phyloP scores from a whole-genome alignment of 2,113 vertebrate species.

The Oreochromis aureus region DNA sequence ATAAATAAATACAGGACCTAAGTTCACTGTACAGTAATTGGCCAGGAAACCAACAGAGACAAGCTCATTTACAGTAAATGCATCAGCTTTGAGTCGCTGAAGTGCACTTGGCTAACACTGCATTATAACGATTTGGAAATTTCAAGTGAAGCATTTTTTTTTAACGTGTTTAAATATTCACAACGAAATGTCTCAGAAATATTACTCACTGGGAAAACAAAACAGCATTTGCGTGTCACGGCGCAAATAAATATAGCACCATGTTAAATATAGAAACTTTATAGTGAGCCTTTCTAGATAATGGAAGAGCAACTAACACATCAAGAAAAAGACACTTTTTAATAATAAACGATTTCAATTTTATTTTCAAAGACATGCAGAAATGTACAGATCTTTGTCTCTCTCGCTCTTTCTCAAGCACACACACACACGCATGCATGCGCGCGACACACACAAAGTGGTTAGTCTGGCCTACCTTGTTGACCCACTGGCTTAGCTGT shows the following conservation, averaged over 20 bases:
- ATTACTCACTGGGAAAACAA: slow-evolving; percentile 25
- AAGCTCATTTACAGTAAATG: slow-evolving; percentile 73
- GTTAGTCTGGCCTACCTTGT: slow-evolving; percentile 66
- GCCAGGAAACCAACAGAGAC: slow-evolving; percentile 72
- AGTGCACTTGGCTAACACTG: slow-evolving; percentile 62
- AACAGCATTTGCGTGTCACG: slow-evolving; percentile 11
- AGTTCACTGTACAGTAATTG: slow-evolving; percentile 72
- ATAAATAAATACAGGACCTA: slow-evolving; percentile 69
- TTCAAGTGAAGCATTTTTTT: slow-evolving; percentile 45
- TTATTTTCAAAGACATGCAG: slow-evolving; percentile 7
- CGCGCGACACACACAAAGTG: slow-evolving; percentile 20
- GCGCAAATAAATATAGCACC: slow-evolving; percentile 23
- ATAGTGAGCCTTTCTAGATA: not conserved
- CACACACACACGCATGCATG: not conserved
- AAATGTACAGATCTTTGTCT: not conserved
- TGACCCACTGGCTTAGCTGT: slow-evolving; percentile 71
- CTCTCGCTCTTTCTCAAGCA: not conserved
- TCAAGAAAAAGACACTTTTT: not conserved
- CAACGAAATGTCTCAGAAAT: slow-evolving; percentile 21
- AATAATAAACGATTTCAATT: not conserved
- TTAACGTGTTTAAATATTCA: slow-evolving; percentile 36
- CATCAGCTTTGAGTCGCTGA: slow-evolving; percentile 65
- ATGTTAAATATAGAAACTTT: slow-evolving; percentile 47
- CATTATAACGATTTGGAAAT: slow-evolving; percentile 66
- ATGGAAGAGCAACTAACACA: slow-evolving; percentile 4